These are phyloP conservation scores for Ennomos fuscantarius DNA, from an alignment of 2,888 invertebrate species.

Conservation along the genomic window DNA sequence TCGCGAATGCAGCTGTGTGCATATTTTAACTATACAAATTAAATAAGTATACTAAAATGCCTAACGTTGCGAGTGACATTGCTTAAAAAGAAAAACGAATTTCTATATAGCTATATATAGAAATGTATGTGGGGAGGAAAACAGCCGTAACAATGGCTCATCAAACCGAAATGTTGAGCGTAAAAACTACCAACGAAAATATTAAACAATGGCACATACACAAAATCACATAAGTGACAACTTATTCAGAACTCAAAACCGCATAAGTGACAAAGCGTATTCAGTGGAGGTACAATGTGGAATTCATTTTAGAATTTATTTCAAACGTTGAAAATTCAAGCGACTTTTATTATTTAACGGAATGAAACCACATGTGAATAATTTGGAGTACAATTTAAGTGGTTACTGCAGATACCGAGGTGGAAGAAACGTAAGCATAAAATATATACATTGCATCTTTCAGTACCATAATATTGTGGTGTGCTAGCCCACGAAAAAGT, in stretches of 20 bases:
- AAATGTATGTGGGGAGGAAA: constrained; percentile 12
- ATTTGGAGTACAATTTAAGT: constrained; percentile 26
- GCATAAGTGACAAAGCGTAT: constrained; percentile 22
- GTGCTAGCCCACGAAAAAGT: too few relatives aligned
- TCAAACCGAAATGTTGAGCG: constrained; percentile 19
- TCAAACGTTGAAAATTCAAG: constrained; percentile 23
- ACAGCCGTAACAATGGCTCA: constrained; percentile 22
- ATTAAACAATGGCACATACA: constrained; percentile 16
- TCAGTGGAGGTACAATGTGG: constrained; percentile 14
- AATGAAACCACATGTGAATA: constrained; percentile 25
- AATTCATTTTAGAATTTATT: constrained; percentile 27
- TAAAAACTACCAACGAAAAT: constrained; percentile 25
- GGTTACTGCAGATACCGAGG: constrained; percentile 16
- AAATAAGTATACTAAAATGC: too few relatives aligned
- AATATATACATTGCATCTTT: constrained; percentile 1
- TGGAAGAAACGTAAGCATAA: not conserved
- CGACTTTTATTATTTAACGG: constrained; percentile 32
- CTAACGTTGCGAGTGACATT: not conserved
- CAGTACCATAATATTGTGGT: constrained; percentile 2
- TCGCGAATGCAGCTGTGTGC: too few relatives aligned
- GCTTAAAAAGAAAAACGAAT: constrained; percentile 12
- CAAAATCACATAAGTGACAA: constrained; percentile 28
- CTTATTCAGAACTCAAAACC: constrained; percentile 17
- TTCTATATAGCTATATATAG: constrained; percentile 18
- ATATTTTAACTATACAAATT: too few relatives aligned